These are phyloP conservation scores for Cyclopterus lumpus DNA, from an alignment of 2,797 vertebrate genomes.

Conservation along the genomic window DNA sequence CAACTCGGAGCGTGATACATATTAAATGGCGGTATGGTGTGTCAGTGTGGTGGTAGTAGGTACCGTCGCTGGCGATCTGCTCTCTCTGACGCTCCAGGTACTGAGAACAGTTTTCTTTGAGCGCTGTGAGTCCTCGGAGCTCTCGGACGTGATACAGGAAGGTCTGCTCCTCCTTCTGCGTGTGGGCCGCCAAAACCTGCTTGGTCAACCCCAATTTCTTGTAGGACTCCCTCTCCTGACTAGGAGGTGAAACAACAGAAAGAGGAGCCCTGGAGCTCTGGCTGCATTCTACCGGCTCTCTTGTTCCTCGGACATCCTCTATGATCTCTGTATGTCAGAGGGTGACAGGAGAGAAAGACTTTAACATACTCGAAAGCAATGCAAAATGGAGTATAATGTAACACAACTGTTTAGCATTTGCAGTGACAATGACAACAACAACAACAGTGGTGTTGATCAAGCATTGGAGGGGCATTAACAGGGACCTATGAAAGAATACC, in stretches of 20 bases:
- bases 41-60: conserved; percentile 15
- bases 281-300: conserved; percentile 79
- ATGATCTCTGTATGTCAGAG: conserved; percentile 85
- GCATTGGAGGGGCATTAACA: neutral
- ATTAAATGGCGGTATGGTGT: neutral
- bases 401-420: neutral
- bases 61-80: conserved; percentile 70
- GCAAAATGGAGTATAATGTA: neutral
- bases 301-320: conserved; percentile 84
- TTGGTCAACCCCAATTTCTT: conserved; percentile 93
- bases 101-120: conserved; percentile 87
- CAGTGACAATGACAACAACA: conserved; percentile 3
- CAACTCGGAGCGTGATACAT: neutral
- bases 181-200: conserved; percentile 94
- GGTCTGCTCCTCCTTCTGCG: conserved; percentile 93
- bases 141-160: conserved; percentile 91
- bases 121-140: conserved; percentile 79
- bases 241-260: conserved; percentile 68
- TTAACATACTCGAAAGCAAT: conserved; percentile 3
- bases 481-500: neutral
- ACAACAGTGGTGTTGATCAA: conserved; percentile 13
- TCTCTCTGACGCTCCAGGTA: conserved; percentile 80
- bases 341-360: conserved; percentile 36
- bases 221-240: conserved; percentile 88
- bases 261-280: conserved; percentile 62